A percentile compares a stretch with the other conserved stretches of the same genome.
phyloP scores from a whole-genome alignment of 92 coral and sea anemone genomes.

The Blastomussa wellsi region DNA sequence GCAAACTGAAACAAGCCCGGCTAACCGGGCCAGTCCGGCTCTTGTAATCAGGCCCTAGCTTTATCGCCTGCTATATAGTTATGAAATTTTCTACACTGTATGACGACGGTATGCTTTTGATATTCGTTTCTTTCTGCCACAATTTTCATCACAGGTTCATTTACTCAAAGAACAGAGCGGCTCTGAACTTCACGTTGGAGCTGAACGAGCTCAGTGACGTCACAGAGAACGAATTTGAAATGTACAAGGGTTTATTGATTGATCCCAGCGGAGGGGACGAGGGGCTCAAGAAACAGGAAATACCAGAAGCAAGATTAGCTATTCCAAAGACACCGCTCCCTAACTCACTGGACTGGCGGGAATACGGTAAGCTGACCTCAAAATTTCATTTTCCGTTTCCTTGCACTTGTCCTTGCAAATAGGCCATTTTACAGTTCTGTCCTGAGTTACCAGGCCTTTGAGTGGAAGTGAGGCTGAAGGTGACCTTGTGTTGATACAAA shows the following conservation, averaged over 20 bases:
- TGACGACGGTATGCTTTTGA: neutral
- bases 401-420: neutral
- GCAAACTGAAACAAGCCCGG: too few species aligned
- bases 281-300: constrained; percentile 57
- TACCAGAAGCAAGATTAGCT: constrained; percentile 67
- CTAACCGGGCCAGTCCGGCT: too few species aligned
- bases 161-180: constrained; percentile 78
- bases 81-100: too few species aligned
- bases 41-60: too few species aligned
- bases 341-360: constrained; percentile 76
- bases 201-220: constrained; percentile 83
- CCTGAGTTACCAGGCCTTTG: too few species aligned
- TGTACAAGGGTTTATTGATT: constrained; percentile 79
- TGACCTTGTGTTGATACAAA: too few species aligned
- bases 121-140: neutral
- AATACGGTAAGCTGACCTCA: constrained; percentile 64
- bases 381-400: neutral
- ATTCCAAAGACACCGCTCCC: constrained; percentile 69
- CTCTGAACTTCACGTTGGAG: constrained; percentile 74
- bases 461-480: too few species aligned
- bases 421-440: neutral
- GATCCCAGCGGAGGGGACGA: constrained; percentile 84
- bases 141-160: constrained; percentile 54
- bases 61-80: too few species aligned
- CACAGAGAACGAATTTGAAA: constrained; percentile 81